A percentile compares a stretch with the other conserved stretches of the same genome.
phyloP scores from a whole-genome alignment of 2,113 vertebrate genomes.

The Cephalopholis sonnerati region DNA sequence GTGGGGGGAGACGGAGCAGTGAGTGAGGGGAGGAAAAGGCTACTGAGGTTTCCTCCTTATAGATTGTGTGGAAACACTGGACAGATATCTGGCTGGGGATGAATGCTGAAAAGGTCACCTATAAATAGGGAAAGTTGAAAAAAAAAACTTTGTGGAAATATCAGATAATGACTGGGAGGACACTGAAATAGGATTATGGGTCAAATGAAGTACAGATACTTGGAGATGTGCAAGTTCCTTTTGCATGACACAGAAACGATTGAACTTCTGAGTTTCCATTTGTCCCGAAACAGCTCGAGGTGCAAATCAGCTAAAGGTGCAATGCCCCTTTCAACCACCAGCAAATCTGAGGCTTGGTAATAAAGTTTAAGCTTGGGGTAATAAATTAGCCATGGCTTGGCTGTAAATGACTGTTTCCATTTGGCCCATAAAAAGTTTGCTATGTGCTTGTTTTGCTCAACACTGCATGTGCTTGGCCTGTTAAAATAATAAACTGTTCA shows the following conservation, averaged over 20 bases:
- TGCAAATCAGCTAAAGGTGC: conserved; percentile 73
- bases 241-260: conserved; percentile 64
- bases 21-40: conserved; percentile 68
- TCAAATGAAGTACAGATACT: conserved; percentile 79
- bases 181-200: conserved; percentile 77
- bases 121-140: conserved; percentile 79
- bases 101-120: conserved; percentile 77
- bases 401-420: conserved; percentile 84
- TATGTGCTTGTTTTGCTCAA: conserved; percentile 82
- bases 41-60: conserved; percentile 76
- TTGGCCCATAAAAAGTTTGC: conserved; percentile 81
- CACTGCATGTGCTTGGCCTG: conserved; percentile 72
- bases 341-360: conserved; percentile 66
- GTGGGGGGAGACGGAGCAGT: not conserved
- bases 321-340: conserved; percentile 66
- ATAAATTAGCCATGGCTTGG: conserved; percentile 82
- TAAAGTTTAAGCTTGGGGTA: conserved; percentile 68
- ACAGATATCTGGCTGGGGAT: conserved; percentile 76
- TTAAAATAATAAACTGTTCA: conserved; percentile 80
- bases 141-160: conserved; percentile 74
- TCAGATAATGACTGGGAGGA: conserved; percentile 79
- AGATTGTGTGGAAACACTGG: conserved; percentile 80
- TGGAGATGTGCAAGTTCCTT: conserved; percentile 69
- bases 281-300: conserved; percentile 54
- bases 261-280: conserved; percentile 65